These are phyloP conservation scores for Periparus ater DNA, from an alignment of 2,797 vertebrate species.

Conservation along the genomic window DNA sequence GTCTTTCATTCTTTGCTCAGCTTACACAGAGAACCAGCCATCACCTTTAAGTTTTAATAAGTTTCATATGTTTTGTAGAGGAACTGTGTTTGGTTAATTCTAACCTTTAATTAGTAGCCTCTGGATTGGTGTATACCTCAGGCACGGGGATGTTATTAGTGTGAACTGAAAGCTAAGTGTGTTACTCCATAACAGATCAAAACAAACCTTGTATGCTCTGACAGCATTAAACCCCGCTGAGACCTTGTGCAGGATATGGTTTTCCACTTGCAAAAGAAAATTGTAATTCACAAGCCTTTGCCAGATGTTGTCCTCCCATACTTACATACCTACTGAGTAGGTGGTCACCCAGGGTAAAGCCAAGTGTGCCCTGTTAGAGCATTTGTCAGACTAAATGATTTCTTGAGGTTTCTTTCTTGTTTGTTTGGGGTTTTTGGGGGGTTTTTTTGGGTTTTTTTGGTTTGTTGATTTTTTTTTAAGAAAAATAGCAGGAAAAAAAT, in stretches of 20 bases:
- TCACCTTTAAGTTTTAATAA: slow-evolving; percentile 78
- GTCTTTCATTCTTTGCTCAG: slow-evolving; percentile 57
- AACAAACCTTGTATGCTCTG: slow-evolving; percentile 77
- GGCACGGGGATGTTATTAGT: slow-evolving; percentile 78
- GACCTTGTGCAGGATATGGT: slow-evolving; percentile 77
- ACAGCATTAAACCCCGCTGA: slow-evolving; percentile 76
- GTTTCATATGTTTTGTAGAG: slow-evolving; percentile 75
- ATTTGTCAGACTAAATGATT: slow-evolving; percentile 38
- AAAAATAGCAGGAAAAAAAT: neutral
- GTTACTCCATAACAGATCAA: slow-evolving; percentile 78
- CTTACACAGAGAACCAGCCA: slow-evolving; percentile 62
- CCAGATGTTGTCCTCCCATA: slow-evolving; percentile 75
- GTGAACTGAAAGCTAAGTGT: slow-evolving; percentile 75
- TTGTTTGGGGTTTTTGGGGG: too few relatives aligned
- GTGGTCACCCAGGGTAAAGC: slow-evolving; percentile 67
- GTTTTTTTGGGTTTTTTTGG: too few relatives aligned
- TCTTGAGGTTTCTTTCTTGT: neutral
- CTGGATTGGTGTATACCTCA: slow-evolving; percentile 74
- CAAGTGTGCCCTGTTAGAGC: slow-evolving; percentile 1
- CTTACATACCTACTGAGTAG: slow-evolving; percentile 68
- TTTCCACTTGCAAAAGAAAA: slow-evolving; percentile 82
- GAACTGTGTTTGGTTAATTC: slow-evolving; percentile 78
- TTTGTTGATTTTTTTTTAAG: neutral
- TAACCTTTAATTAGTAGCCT: slow-evolving; percentile 79
- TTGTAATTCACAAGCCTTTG: slow-evolving; percentile 76